A percentile compares a stretch with the other conserved stretches of the same genome.
These are phyloP conservation scores for Ophion ventricosus DNA, from an alignment of 2,888 invertebrate species.

Conservation along the genomic window DNA sequence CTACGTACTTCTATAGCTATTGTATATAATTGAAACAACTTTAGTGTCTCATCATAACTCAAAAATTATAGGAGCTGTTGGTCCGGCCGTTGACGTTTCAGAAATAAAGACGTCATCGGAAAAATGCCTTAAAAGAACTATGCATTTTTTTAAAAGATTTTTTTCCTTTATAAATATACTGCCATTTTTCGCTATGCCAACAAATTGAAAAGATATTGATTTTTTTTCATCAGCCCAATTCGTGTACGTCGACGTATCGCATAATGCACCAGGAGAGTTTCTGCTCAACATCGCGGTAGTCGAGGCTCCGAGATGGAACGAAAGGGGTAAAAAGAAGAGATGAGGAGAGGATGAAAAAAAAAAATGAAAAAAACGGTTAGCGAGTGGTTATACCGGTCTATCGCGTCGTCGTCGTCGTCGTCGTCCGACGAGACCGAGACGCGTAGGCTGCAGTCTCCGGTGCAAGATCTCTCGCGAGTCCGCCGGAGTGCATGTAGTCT, in stretches of 20 bases:
- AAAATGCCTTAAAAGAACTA: no score
- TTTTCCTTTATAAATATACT: no score
- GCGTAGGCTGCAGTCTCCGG: constrained; percentile 57
- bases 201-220: no score
- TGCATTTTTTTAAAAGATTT: no score
- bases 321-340: constrained; percentile 35
- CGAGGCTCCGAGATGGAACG: constrained; percentile 27
- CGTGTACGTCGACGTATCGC: constrained; percentile 38
- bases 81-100: no score
- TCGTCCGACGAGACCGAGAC: constrained; percentile 29
- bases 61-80: no score
- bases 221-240: no score
- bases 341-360: constrained; percentile 31
- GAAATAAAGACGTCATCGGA: no score
- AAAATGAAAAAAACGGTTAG: constrained; percentile 38
- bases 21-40: no score
- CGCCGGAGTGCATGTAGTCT: constrained; percentile 40
- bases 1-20: no score
- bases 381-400: constrained; percentile 67
- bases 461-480: constrained; percentile 54
- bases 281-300: constrained; percentile 49
- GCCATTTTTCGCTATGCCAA: no score
- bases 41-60: no score
- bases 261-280: constrained; percentile 55
- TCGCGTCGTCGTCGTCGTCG: constrained; percentile 55